A percentile compares a stretch with the other conserved stretches of the same genome.
phyloP scores from a whole-genome alignment of 2,797 vertebrate species.

The Epinephelus coioides region DNA sequence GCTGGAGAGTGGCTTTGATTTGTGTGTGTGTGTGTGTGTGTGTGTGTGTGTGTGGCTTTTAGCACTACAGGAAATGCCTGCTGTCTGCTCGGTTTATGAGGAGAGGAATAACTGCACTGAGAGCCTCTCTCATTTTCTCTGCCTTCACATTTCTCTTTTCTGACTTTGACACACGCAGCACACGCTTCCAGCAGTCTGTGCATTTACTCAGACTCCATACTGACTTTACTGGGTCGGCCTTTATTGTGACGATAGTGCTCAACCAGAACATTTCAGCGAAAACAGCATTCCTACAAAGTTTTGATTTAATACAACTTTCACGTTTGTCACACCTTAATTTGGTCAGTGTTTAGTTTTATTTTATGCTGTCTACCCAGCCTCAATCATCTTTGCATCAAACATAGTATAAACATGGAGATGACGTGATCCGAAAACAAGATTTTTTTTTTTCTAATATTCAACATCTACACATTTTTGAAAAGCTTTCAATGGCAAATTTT shows the following conservation, averaged over 20 bases:
- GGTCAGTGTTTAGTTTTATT: no score
- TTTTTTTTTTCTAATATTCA: background rate
- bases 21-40: slow-evolving; percentile 3
- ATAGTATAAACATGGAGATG: background rate
- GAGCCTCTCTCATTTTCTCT: slow-evolving; percentile 45
- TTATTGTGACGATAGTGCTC: background rate
- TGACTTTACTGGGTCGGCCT: background rate
- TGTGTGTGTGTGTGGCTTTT: slow-evolving; percentile 51
- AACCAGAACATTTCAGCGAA: background rate
- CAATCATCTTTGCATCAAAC: background rate
- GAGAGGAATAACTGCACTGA: slow-evolving; percentile 55
- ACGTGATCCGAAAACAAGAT: background rate
- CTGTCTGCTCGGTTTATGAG: slow-evolving; percentile 74
- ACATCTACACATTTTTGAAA: background rate
- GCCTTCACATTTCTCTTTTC: slow-evolving; percentile 44
- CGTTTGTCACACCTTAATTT: no score
- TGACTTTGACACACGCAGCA: slow-evolving; percentile 46
- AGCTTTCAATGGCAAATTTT: background rate
- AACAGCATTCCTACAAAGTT: background rate
- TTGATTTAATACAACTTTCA: background rate
- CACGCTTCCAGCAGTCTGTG: background rate
- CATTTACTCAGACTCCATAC: background rate
- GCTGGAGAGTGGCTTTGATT: slow-evolving; percentile 47
- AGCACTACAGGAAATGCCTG: slow-evolving; percentile 82
- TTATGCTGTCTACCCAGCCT: background rate